Evolutionary conservation across 2,113 vertebrate species (phyloP).

Genomic region (Gasterosteus aculeatus): DNA sequence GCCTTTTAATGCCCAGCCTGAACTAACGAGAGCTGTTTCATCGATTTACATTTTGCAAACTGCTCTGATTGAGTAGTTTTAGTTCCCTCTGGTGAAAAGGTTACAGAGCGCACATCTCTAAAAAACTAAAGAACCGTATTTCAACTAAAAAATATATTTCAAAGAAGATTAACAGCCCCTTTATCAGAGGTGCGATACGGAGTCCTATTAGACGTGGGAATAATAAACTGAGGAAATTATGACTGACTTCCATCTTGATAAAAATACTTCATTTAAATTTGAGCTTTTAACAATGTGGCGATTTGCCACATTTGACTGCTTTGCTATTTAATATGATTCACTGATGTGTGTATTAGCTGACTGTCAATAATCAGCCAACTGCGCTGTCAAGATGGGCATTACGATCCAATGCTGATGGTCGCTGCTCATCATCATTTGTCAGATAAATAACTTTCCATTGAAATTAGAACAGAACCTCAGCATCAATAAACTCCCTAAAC

Average conservation of each 20-base stretch:
- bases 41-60: neutral
- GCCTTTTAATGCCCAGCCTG: neutral
- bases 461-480: conserved; percentile 49
- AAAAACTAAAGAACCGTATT: neutral
- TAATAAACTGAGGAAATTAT: conserved; percentile 56
- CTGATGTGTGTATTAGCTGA: conserved; percentile 59
- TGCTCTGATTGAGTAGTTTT: neutral
- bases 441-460: conserved; percentile 53
- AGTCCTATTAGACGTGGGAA: conserved; percentile 22
- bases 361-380: conserved; percentile 60
- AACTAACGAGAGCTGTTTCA: neutral
- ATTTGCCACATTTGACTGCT: conserved; percentile 60
- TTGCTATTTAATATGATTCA: conserved; percentile 49
- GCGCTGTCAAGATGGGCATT: conserved; percentile 31
- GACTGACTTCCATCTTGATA: conserved; percentile 59
- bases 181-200: conserved; percentile 2
- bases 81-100: neutral
- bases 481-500: conserved; percentile 50
- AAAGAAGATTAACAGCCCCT: neutral
- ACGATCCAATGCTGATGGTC: conserved; percentile 28
- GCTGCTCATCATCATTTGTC: conserved; percentile 61
- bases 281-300: conserved; percentile 34
- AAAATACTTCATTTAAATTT: conserved; percentile 47
- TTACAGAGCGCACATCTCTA: neutral
- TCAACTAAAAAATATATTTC: neutral